These are phyloP conservation scores for Antidorcas marsupialis DNA, from an alignment of 2,113 vertebrate species.

Conservation along the genomic window DNA sequence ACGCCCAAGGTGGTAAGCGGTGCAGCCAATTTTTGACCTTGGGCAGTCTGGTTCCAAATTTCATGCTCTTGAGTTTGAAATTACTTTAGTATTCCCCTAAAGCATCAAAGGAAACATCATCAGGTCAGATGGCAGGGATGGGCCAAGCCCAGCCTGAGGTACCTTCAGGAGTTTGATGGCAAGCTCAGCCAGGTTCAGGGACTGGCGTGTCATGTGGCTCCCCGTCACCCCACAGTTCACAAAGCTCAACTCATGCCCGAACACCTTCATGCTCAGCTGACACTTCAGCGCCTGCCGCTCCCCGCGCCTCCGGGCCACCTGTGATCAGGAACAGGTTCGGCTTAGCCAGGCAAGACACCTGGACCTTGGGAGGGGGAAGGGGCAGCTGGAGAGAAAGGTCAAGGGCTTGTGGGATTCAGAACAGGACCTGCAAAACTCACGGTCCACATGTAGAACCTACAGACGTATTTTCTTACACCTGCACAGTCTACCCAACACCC, in stretches of 20 bases:
- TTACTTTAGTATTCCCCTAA: neutral
- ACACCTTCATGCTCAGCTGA: conserved; percentile 78
- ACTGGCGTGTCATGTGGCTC: conserved; percentile 76
- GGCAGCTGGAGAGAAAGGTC: neutral
- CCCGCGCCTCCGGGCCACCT: conserved; percentile 77
- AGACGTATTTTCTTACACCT: neutral
- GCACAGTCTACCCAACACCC: neutral
- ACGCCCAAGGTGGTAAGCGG: neutral
- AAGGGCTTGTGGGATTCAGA: neutral
- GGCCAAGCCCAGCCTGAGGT: neutral
- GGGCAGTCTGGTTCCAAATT: neutral
- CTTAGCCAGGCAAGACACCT: neutral
- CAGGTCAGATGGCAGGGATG: neutral
- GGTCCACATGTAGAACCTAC: too few relatives aligned
- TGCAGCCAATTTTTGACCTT: neutral
- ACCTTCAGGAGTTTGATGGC: conserved; percentile 88
- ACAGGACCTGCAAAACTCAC: neutral
- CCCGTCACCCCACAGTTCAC: conserved; percentile 82
- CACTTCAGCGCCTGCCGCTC: conserved; percentile 73
- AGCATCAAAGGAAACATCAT: neutral
- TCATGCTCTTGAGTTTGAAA: neutral
- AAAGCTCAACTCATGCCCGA: conserved; percentile 86
- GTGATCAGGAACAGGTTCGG: neutral
- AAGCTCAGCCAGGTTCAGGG: conserved; percentile 83
- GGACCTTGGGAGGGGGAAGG: neutral